Base-by-base conservation (phyloP, 2,888 invertebrate species). In the Sarcophaga variegata region DNA sequence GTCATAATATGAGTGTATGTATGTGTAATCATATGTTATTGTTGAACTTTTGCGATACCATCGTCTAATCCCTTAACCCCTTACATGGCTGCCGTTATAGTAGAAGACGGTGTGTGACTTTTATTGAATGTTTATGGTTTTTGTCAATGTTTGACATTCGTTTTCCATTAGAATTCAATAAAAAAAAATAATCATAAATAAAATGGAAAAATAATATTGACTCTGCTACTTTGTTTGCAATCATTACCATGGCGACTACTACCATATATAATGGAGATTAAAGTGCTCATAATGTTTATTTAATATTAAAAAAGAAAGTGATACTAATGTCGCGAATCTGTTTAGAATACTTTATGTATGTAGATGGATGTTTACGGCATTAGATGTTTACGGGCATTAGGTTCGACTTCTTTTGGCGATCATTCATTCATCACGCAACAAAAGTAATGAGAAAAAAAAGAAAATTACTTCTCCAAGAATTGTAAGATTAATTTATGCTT, bases 81-180 rank as follows among this genome's bases (percentile, higher is more conserved):
- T 63, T 69, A 62, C 45, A 12, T 25, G 69, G 66, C 49, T 70
- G 62, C 10, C 4, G 17, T 4, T 66, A 49, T 47, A 10, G 37
- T 37, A 37, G 37, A 27, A 70, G 62, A 71, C 72, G 59, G 12
- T 80, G 72, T 83, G 49, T 67, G 71, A 66, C 54, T 83, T 88
- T 77, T 85, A 90, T 91, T 91, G 90, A 91, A 91, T 91, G 89
- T n/a, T 17, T n/a, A n/a, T 37, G 22, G n/a, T 62, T 22, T 62
- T 22, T 45, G 22, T 90, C 91, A 89, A 90, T 92, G 89, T 89
- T 88, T 77, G 79, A 89, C 89, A 91, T 92, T 92, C 90, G 91
- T 89, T 90, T 89, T 90, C 92, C 91, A 92, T 92, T 92, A 92
- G 90, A 91, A 91, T 92, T 91, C 91, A 91, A 92, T 92, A 92